Evolutionary conservation across 92 coral and sea anemone genomes (phyloP).

Genomic region (Pocillopora grandis): DNA sequence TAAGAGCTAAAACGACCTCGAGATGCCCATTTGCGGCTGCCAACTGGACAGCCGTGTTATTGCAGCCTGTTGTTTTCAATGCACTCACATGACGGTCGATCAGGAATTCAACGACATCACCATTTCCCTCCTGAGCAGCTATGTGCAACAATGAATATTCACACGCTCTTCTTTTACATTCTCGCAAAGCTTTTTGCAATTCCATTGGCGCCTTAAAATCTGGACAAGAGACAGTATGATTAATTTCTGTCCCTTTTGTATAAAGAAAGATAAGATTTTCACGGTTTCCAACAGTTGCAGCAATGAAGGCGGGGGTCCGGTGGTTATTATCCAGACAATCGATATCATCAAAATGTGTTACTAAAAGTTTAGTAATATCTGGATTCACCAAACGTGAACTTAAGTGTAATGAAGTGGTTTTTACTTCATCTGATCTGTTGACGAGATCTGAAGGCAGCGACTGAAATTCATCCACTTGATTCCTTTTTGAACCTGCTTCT

Average conservation of each 20-base stretch:
- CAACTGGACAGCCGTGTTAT: slow-evolving; percentile 52
- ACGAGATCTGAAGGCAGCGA: slow-evolving; percentile 24
- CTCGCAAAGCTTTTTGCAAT: slow-evolving; percentile 14
- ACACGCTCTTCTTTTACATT: slow-evolving; percentile 39
- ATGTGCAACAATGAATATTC: slow-evolving; percentile 49
- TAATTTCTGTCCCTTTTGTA: slow-evolving; percentile 32
- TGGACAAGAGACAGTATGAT: not conserved
- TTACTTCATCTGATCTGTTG: slow-evolving; percentile 30
- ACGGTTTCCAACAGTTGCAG: slow-evolving; percentile 33
- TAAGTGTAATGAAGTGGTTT: slow-evolving; percentile 35
- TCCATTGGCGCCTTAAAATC: slow-evolving; percentile 1
- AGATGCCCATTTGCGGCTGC: slow-evolving; percentile 69
- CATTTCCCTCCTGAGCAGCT: slow-evolving; percentile 51
- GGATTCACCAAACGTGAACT: slow-evolving; percentile 14
- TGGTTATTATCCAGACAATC: slow-evolving; percentile 34
- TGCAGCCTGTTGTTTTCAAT: slow-evolving; percentile 13
- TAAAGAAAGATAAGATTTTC: not conserved
- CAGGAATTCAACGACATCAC: slow-evolving; percentile 34
- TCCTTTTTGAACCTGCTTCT: slow-evolving; percentile 26
- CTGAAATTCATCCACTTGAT: slow-evolving; percentile 3
- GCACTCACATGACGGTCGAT: slow-evolving; percentile 20
- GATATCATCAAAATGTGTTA: slow-evolving; percentile 31
- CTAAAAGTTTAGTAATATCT: slow-evolving; percentile 25
- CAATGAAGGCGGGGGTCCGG: slow-evolving; percentile 36
- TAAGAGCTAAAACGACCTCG: slow-evolving; percentile 39